Conservation (phyloP, 2,113 vertebrate species). For the Cottus gobio region DNA sequence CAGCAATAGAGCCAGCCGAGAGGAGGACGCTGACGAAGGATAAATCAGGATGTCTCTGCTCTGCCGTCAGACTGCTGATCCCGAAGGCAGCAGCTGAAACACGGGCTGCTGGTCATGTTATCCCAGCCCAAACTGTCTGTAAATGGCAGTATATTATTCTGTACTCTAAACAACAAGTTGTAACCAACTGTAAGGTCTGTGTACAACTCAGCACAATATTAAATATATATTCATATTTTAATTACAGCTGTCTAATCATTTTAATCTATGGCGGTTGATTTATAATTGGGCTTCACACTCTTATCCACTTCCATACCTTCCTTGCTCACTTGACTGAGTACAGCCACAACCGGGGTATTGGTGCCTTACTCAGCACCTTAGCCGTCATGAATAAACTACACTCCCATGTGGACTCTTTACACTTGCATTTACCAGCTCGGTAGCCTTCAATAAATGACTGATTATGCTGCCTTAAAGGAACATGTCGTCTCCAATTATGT, state of each 20-base stretch:
- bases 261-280: slow-evolving; percentile 47
- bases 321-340: slow-evolving; percentile 25
- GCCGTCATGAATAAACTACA: slow-evolving; percentile 39
- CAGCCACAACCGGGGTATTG: slow-evolving; percentile 45
- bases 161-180: slow-evolving; percentile 42
- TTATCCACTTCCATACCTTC: slow-evolving; percentile 32
- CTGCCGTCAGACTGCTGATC: slow-evolving; percentile 66
- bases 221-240: slow-evolving; percentile 18
- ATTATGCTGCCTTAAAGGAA: slow-evolving; percentile 38
- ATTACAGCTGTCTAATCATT: slow-evolving; percentile 1
- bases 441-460: slow-evolving; percentile 46
- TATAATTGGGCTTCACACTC: slow-evolving; percentile 39
- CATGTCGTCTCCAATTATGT: slow-evolving; percentile 23
- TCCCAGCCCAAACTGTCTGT: slow-evolving; percentile 21
- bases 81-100: slow-evolving; percentile 76
- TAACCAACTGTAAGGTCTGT: slow-evolving; percentile 30
- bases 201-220: slow-evolving; percentile 2
- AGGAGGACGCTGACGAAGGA: slow-evolving; percentile 65
- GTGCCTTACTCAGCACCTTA: slow-evolving; percentile 75
- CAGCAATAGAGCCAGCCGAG: slow-evolving; percentile 72
- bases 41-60: slow-evolving; percentile 18
- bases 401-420: slow-evolving; percentile 33
- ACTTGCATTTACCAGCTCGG: slow-evolving; percentile 34
- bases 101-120: background rate
- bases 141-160: slow-evolving; percentile 23